These are phyloP conservation scores for Tinea pellionella DNA, from an alignment of 2,888 invertebrate genomes.

Conservation along the genomic window DNA sequence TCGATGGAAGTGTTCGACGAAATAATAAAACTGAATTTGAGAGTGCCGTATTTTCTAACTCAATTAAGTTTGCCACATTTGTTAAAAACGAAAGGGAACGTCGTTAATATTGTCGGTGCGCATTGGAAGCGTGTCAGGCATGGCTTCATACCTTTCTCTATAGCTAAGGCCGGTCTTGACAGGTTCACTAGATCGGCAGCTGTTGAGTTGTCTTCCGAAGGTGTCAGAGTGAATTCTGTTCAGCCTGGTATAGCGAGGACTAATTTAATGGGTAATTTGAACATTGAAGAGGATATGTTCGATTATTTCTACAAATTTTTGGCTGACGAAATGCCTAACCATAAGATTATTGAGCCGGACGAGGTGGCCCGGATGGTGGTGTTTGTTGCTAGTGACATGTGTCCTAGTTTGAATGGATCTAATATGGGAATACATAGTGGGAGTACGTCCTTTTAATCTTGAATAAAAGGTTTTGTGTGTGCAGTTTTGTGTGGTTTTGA, in stretches of 20 bases:
- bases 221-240: constrained; percentile 32
- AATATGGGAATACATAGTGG: constrained; percentile 28
- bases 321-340: constrained; percentile 18
- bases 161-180: constrained; percentile 31
- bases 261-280: constrained; percentile 27
- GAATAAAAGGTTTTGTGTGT: no score
- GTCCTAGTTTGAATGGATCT: constrained; percentile 34
- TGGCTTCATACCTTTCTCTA: constrained; percentile 21
- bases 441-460: constrained; percentile 19
- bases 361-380: constrained; percentile 38
- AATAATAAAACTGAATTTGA: constrained; percentile 83
- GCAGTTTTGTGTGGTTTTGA: no score
- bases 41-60: constrained; percentile 78
- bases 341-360: constrained; percentile 29
- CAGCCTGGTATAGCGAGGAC: constrained; percentile 31
- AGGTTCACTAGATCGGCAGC: constrained; percentile 33
- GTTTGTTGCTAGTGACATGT: constrained; percentile 34
- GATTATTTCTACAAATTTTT: constrained; percentile 21
- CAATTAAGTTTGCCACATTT: constrained; percentile 84
- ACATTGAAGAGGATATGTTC: constrained; percentile 26
- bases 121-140: constrained; percentile 65
- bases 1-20: constrained; percentile 84
- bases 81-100: constrained; percentile 78
- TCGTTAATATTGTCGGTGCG: constrained; percentile 91
- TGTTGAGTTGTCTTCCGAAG: constrained; percentile 28